phyloP scores from a whole-genome alignment of 1,140 invertebrate species.

The Heliconius hermathena region DNA sequence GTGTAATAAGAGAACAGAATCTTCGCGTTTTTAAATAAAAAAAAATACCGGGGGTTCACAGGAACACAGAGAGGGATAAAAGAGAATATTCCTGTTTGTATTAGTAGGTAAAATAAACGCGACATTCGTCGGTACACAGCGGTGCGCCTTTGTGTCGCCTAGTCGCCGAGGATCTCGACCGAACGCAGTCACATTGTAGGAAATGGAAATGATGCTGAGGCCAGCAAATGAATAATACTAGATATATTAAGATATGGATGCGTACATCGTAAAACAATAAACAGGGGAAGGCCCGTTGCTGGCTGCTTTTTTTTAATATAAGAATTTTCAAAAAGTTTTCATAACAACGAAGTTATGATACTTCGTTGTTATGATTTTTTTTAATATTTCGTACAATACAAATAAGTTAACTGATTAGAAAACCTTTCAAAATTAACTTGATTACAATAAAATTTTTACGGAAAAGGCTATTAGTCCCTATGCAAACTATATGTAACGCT shows the following conservation, averaged over 20 bases:
- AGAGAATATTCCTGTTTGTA: slow-evolving; percentile 56
- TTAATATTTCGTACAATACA: too few species aligned
- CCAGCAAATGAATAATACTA: slow-evolving; percentile 3
- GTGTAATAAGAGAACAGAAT: slow-evolving; percentile 59
- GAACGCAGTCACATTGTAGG: slow-evolving; percentile 8
- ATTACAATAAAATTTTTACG: too few species aligned
- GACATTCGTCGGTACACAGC: slow-evolving; percentile 42
- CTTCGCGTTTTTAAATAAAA: slow-evolving; percentile 60
- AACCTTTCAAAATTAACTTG: too few species aligned
- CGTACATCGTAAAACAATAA: too few species aligned
- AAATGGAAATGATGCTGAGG: neutral
- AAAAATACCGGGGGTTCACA: slow-evolving; percentile 33
- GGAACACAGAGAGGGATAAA: slow-evolving; percentile 46
- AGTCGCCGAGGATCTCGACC: slow-evolving; percentile 16
- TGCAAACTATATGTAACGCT: too few species aligned
- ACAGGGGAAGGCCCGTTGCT: too few species aligned
- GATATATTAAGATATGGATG: neutral
- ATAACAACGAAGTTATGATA: too few species aligned
- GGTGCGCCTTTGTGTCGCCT: slow-evolving; percentile 26
- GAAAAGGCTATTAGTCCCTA: too few species aligned
- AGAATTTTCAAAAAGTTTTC: too few species aligned
- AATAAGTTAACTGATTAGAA: too few species aligned
- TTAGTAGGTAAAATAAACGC: slow-evolving; percentile 51
- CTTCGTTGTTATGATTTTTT: too few species aligned
- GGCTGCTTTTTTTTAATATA: too few species aligned